A percentile compares a stretch with the other conserved stretches of the same genome.
Evolutionary conservation across 2,797 vertebrate species (phyloP).

Genomic region (Anisognathus igniventris): DNA sequence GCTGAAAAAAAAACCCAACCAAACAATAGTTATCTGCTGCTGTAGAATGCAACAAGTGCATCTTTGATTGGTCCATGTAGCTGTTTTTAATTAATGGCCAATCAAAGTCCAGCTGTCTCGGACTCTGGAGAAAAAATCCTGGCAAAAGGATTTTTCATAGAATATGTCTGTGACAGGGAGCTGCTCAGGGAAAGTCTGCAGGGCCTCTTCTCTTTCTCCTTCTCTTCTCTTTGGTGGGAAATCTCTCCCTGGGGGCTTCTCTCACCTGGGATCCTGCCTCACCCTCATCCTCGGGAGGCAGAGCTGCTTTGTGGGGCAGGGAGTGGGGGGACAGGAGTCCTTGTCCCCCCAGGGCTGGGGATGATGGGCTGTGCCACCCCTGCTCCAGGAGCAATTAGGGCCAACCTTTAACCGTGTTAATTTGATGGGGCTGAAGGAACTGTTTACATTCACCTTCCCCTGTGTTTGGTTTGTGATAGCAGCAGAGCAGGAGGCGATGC

Average conservation of each 20-base stretch:
- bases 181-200: neutral
- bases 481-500: neutral
- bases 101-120: too few relatives aligned
- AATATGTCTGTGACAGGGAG: neutral
- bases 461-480: constrained; percentile 31
- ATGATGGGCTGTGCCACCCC: neutral
- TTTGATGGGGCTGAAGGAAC: neutral
- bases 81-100: too few relatives aligned
- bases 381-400: neutral
- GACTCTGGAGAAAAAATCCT: too few relatives aligned
- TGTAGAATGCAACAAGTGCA: too few relatives aligned
- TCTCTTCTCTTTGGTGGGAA: neutral
- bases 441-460: constrained; percentile 46
- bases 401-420: neutral
- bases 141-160: too few relatives aligned
- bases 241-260: neutral
- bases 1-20: too few relatives aligned
- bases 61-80: too few relatives aligned
- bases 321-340: accelerated
- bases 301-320: accelerated
- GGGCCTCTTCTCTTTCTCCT: neutral
- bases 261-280: neutral
- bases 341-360: neutral
- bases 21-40: too few relatives aligned
- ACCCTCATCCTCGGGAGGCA: neutral